Evolutionary conservation across 2,113 vertebrate genomes (phyloP), one percentile per base, ranked within the genome.

Genomic region (Vanacampus margaritifer): DNA sequence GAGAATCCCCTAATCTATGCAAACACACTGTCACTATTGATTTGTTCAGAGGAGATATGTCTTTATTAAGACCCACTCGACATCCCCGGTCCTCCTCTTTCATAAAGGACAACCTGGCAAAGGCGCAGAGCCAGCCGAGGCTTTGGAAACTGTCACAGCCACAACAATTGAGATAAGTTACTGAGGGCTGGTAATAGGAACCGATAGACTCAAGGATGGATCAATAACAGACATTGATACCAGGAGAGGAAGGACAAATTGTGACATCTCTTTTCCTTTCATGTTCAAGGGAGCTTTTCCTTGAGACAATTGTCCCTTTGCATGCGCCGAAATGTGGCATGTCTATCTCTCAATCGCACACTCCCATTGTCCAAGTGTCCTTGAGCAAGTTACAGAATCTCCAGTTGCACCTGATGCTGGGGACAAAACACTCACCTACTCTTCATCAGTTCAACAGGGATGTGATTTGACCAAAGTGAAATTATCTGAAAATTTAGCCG

Each of bases 21-120:
- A 91, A 91, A 91, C 85, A 86, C 79, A 85, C 85, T 88, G 87
- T 91, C 89, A 89, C 74, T 76, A 91, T 89, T 85, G 90, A 92
- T 92, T 90, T 89, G 84, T 79, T 80, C 76, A 13, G 53, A 82
- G 71, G 73, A 82, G 88, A 89, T 89, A 76, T 77, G 75, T 92
- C 90, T 91, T 92, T 89, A 88, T 91, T 89, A 87, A 71, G 73
- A 68, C 73, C 78, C 5, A 60, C 75, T 79, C 86, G 79, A 86
- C 75, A 35, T 80, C 83, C 79, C 81, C 28, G 60, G 69, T 53
- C 74, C 63, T 35, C 45, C 73, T 35, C 7, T 39, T 28, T 68
- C 71, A 74, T 69, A 65, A 79, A 64, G 70, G 69, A 76, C 69
- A 74, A 80, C 82, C 75, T 76, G 74, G 63, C 65, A 79, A 46